Evolutionary conservation across 2,113 vertebrate species (phyloP).

Genomic region (Acanthisitta chloris): DNA sequence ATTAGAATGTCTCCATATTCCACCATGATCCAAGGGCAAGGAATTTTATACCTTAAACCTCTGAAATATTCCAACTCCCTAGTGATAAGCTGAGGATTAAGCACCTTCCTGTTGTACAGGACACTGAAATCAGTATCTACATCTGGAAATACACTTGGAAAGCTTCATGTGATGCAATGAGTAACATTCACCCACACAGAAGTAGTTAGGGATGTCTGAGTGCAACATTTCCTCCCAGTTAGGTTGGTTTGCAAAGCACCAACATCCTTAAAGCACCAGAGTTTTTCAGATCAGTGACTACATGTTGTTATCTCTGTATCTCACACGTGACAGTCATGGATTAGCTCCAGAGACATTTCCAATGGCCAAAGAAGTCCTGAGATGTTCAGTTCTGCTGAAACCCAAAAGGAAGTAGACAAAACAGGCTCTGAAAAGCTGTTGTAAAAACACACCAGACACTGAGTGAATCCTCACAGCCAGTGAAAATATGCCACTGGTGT

Average conservation of each 20-base stretch:
- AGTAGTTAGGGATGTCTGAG: not conserved
- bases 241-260: not conserved
- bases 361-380: not conserved
- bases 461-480: not conserved
- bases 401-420: not conserved
- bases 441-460: rapidly evolving
- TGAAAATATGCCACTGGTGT: rapidly evolving
- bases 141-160: not conserved
- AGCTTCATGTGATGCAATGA: not conserved
- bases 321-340: rapidly evolving
- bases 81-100: not conserved
- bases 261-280: not conserved
- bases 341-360: not conserved
- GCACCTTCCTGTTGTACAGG: not conserved
- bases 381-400: not conserved
- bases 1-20: not conserved
- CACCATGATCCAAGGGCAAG: not conserved
- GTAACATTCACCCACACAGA: not conserved
- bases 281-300: not conserved
- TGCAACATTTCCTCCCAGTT: not conserved
- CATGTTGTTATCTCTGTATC: rapidly evolving
- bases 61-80: not conserved
- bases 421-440: not conserved
- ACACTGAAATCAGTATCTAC: not conserved
- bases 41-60: not conserved